Evolutionary conservation across 1,140 invertebrate species (phyloP).

Genomic region (Drosophila grimshawi): DNA sequence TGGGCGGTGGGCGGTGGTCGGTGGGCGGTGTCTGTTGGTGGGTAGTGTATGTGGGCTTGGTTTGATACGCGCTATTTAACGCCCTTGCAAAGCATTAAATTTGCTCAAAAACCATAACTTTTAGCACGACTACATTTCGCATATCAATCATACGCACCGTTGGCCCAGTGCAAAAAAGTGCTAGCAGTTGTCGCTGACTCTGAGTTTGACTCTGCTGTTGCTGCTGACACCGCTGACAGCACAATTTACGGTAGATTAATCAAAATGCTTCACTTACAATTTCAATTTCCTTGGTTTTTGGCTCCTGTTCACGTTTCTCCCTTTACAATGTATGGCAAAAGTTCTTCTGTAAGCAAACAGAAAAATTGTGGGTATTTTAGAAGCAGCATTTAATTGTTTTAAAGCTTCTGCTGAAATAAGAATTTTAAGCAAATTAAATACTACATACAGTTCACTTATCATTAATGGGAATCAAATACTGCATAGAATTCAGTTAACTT

Average conservation of each 20-base stretch:
- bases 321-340: not conserved
- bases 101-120: conserved; percentile 18
- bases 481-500: not conserved
- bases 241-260: conserved; percentile 65
- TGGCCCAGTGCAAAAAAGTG: conserved; percentile 32
- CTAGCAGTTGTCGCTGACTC: conserved; percentile 30
- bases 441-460: no score
- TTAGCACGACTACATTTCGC: conserved; percentile 27
- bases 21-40: not conserved
- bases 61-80: conserved; percentile 54
- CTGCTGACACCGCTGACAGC: conserved; percentile 54
- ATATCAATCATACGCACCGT: conserved; percentile 76
- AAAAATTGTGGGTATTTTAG: not conserved
- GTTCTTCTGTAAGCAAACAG: conserved; percentile 12
- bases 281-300: conserved; percentile 20
- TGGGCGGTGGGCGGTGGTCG: not conserved
- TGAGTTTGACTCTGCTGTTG: not conserved
- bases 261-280: conserved; percentile 44
- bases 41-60: not conserved
- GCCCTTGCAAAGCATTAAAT: conserved; percentile 39
- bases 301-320: not conserved
- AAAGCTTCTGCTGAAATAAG: not conserved
- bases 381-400: not conserved
- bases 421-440: no score
- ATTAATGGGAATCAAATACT: not conserved